Conservation (phyloP, 2,888 invertebrate genomes). For the Eupithecia pulchellata region DNA sequence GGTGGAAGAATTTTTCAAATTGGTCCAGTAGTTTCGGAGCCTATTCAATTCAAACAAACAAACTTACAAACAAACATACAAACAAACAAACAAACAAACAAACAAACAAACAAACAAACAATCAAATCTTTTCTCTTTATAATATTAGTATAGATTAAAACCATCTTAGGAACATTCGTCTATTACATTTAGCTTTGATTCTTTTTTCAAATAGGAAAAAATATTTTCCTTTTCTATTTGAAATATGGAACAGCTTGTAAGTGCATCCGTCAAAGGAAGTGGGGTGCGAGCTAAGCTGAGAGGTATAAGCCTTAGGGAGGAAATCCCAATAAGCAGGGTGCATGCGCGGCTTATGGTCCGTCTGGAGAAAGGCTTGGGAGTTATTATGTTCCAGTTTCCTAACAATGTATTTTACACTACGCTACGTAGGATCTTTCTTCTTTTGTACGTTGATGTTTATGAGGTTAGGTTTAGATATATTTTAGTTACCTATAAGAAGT, state of each 20-base stretch:
- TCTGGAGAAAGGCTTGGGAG: not conserved
- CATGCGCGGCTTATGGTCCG: not conserved
- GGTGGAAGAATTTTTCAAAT: too few relatives aligned
- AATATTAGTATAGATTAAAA: too few relatives aligned
- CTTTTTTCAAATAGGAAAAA: not conserved
- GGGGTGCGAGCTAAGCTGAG: not conserved
- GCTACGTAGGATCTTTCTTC: not conserved
- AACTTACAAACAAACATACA: too few relatives aligned
- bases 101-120: too few relatives aligned
- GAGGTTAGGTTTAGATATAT: too few relatives aligned
- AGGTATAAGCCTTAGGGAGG: not conserved
- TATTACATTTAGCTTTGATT: not conserved
- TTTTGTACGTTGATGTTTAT: too few relatives aligned
- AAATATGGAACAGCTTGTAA: slow-evolving; percentile 7
- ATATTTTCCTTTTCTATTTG: not conserved
- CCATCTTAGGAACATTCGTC: too few relatives aligned
- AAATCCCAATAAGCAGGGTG: slow-evolving; percentile 7
- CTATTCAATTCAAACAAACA: too few relatives aligned
- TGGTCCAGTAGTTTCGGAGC: too few relatives aligned
- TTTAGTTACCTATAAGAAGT: too few relatives aligned
- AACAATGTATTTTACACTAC: not conserved
- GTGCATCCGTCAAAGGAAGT: slow-evolving; percentile 8
- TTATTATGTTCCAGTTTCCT: not conserved
- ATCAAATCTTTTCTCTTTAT: too few relatives aligned
- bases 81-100: too few relatives aligned